Conservation (phyloP, 2,113 vertebrate genomes). For the Ceuthmochares aereus region DNA sequence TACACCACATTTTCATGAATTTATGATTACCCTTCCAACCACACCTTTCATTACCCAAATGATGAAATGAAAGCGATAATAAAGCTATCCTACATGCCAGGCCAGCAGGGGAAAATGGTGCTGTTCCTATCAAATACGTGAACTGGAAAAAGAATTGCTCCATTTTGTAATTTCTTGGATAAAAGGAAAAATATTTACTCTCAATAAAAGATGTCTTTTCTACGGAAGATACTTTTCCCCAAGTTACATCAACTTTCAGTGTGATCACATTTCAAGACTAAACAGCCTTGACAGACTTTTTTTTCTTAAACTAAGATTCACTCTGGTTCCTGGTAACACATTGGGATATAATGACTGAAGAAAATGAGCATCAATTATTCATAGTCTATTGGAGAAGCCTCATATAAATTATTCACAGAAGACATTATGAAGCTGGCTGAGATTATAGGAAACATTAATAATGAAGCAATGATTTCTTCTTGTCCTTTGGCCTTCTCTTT, state of each 20-base stretch:
- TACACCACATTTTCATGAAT: accelerated
- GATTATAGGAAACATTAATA: slow-evolving; percentile 51
- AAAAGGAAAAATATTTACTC: background rate
- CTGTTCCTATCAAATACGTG: background rate
- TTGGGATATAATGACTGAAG: slow-evolving; percentile 32
- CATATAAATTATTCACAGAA: slow-evolving; percentile 16
- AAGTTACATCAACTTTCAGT: background rate
- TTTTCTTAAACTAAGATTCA: slow-evolving; percentile 38
- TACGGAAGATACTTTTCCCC: background rate
- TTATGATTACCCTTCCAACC: background rate
- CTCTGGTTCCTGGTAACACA: slow-evolving; percentile 23
- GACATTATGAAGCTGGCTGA: slow-evolving; percentile 33
- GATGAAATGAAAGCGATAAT: background rate
- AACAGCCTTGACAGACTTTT: background rate
- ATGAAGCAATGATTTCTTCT: slow-evolving; percentile 25
- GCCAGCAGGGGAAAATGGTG: background rate
- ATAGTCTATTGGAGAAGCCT: slow-evolving; percentile 50
- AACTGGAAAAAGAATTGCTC: background rate
- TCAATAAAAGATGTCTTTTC: background rate
- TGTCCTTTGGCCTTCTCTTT: background rate
- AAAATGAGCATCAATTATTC: slow-evolving; percentile 64
- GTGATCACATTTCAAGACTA: background rate
- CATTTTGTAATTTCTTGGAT: background rate
- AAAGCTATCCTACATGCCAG: background rate
- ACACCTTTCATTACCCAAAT: background rate